phyloP scores from a whole-genome alignment of 2,888 invertebrate species.

The Abscondita cerata region DNA sequence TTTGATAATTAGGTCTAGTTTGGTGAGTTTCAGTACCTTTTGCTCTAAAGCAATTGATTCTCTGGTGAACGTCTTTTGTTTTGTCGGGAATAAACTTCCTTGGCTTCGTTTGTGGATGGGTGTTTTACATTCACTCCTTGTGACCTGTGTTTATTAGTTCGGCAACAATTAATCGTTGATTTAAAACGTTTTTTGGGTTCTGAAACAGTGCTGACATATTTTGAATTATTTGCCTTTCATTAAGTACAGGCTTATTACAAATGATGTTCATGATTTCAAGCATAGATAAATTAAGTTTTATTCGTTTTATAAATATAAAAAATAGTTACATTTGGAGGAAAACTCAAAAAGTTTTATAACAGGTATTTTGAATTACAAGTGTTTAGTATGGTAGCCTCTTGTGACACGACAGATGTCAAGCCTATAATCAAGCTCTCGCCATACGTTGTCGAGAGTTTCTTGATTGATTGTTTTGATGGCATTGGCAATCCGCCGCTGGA shows the following conservation, averaged over 20 bases:
- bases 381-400: neutral
- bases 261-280: too few species aligned
- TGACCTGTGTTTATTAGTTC: constrained; percentile 83
- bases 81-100: constrained; percentile 96
- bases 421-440: too few species aligned
- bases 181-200: constrained; percentile 60
- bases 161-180: constrained; percentile 84
- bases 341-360: too few species aligned
- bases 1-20: constrained; percentile 93
- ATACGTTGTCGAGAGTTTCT: too few species aligned
- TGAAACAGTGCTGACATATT: too few species aligned
- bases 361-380: neutral
- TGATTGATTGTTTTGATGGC: too few species aligned
- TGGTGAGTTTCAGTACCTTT: constrained; percentile 90
- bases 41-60: constrained; percentile 96
- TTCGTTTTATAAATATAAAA: too few species aligned
- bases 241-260: too few species aligned
- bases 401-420: neutral
- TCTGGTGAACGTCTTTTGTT: constrained; percentile 95
- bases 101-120: constrained; percentile 84
- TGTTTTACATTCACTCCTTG: constrained; percentile 72
- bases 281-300: too few species aligned
- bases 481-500: too few species aligned
- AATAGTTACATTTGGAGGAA: too few species aligned
- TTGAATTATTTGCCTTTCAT: too few species aligned